Evolutionary conservation across 2,797 vertebrate species (phyloP), one percentile per base, ranked within the genome.

Genomic region (Clarias platycephalus): DNA sequence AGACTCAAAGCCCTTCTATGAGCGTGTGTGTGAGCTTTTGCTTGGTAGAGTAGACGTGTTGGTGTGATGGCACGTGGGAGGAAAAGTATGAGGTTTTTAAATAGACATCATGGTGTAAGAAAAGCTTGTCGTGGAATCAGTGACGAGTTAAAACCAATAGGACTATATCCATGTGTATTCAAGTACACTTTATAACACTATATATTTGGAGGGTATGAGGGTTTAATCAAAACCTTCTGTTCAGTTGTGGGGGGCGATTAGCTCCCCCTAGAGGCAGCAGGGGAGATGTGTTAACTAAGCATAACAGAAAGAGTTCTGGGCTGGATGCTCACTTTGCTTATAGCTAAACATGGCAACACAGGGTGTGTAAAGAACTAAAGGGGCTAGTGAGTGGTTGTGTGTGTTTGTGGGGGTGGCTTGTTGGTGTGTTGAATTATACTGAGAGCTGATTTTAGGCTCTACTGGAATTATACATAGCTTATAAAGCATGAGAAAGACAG

Each of bases 281-380:
- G 66, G 8, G 40, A 83, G n/a, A 79, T 13, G 63, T 80, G 57
- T 24, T 86, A 81, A 83, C 77, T 84, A 57, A 68, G n/a, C 40
- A 68, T 60, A n/a, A 44, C 40, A 44, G 40, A 44, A 44, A 79
- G 63, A 44, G 57, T 82, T 86, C 86, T 89, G 62, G 71, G 26
- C 22, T 76, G 40, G 53, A 26, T 68, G 64, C 72, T 81, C 83
- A 84, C 81, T 87, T 55, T 86, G 57, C 70, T 71, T 77, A 10
- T 57, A 31, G 31, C 68, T 89, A 83, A 89, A 70, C 87, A 9
- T 58, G 34, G 37, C 68, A 88, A 83, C 89, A 70, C 87, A 86
- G 90, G 62, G 37, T 87, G 86, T 85, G 77, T 7, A 74, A 57
- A 71, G 44, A 58, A 53, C 6, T 31, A 70, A n/a, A 37, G 58